These are phyloP conservation scores for Arrhopalites spinosus DNA, from an alignment of 2,888 invertebrate genomes.

Conservation along the genomic window DNA sequence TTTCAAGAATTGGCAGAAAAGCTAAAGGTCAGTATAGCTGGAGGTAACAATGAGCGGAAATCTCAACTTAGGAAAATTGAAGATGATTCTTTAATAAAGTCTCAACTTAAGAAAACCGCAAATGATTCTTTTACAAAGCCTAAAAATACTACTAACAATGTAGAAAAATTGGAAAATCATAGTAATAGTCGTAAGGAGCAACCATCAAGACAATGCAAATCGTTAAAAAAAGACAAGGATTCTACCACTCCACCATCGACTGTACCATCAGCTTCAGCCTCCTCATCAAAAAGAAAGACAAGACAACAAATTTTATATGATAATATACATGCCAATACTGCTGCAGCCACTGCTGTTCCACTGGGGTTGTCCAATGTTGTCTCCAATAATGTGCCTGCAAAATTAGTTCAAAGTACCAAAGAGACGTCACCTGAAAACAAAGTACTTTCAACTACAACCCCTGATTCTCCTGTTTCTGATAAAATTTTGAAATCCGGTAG, in stretches of 20 bases:
- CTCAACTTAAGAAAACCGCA: too few species aligned
- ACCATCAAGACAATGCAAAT: neutral
- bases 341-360: slow-evolving; percentile 27
- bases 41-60: neutral
- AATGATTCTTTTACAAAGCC: neutral
- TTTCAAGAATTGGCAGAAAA: neutral
- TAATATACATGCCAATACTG: slow-evolving; percentile 28
- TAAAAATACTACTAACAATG: neutral
- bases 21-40: neutral
- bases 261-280: neutral
- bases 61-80: too few species aligned
- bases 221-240: neutral
- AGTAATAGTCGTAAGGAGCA: neutral
- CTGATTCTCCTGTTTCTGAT: neutral
- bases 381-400: neutral
- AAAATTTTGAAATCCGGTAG: too few species aligned
- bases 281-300: neutral
- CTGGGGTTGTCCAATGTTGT: neutral
- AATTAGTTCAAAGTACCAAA: neutral
- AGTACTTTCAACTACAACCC: neutral
- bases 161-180: neutral
- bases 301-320: slow-evolving; percentile 2
- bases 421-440: neutral
- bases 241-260: neutral
- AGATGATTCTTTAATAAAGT: too few species aligned